Evolutionary conservation across 2,113 vertebrate genomes (phyloP), one percentile per base, ranked within the genome.

Genomic region (Todiramphus chloris): DNA sequence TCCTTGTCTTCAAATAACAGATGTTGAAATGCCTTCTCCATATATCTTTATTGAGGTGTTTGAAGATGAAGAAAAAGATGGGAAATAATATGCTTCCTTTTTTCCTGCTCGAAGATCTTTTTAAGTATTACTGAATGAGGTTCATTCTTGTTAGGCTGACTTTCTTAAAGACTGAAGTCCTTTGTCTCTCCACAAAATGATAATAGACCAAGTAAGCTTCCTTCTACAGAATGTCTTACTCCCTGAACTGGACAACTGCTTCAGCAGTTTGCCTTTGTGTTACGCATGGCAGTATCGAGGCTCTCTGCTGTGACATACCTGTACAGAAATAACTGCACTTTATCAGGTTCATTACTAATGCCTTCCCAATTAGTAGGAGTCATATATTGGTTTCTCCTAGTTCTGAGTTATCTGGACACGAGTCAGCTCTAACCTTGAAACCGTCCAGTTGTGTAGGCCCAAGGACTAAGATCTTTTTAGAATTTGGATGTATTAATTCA

Each of bases 301-400:
- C 16, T 37, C 33, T 53, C 20, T 23, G 30, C 5, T 48, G 51
- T 66, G 53, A 35, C 6, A 10, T 7, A 58, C 14, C 13, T 1
- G 0, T 39, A 39, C 2, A 35, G 90, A 83, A 87, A 39, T 64
- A 27, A 20, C 53, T 16, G 28, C 33, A 5, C 56, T 70, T 50
- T 20, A 31, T 13, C 44, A 19, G 16, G 21, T n/a, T 46, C 6
- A 4, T 41, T 50, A 43, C 50, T 43, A 28, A 28, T 37, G 31
- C 50, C 31, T 58, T 64, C 0, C 0, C 0, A 1, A 56, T 27
- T 27, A n/a, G 23, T 19, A 51, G 16, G 15, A 84, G 59, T 30
- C 28, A 14, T 37, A 11, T 9, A 13, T n/a, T 7, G 31, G 7
- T 35, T 88, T 16, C 24, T 70, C 35, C 31, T 56, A 19, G 31